phyloP scores from a whole-genome alignment of 1,140 invertebrate species.

The Drosophila aff. region DNA sequence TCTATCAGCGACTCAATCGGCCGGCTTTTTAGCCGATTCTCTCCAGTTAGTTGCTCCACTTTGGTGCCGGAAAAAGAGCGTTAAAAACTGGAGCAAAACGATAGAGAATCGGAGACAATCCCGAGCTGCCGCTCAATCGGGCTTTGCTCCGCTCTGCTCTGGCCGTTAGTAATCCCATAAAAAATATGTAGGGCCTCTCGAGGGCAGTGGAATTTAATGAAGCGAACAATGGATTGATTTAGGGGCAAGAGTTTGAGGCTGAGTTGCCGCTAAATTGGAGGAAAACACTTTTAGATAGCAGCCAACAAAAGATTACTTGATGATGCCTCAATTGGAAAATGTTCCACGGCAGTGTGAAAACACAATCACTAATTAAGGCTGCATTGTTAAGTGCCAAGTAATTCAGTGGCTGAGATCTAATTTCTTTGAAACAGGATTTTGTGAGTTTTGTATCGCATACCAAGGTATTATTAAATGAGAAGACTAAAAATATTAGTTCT shows the following conservation, averaged over 20 bases:
- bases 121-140: slow-evolving; percentile 12
- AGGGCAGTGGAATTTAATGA: slow-evolving; percentile 33
- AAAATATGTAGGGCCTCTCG: slow-evolving; percentile 13
- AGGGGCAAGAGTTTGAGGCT: slow-evolving; percentile 2
- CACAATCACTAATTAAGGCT: slow-evolving; percentile 8
- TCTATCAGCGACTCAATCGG: slow-evolving; percentile 26
- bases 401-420: neutral
- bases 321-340: slow-evolving; percentile 9
- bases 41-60: slow-evolving; percentile 42
- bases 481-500: too few relatives aligned
- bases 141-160: slow-evolving; percentile 3
- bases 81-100: slow-evolving; percentile 31
- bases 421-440: slow-evolving; percentile 1
- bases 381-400: slow-evolving; percentile 6
- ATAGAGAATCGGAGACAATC: slow-evolving; percentile 16
- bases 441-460: neutral
- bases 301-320: slow-evolving; percentile 27
- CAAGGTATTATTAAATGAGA: too few relatives aligned
- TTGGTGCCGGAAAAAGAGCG: slow-evolving; percentile 21
- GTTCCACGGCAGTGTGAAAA: neutral
- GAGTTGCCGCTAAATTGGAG: slow-evolving; percentile 16
- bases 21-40: slow-evolving; percentile 31
- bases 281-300: slow-evolving; percentile 5
- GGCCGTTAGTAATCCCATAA: slow-evolving; percentile 31
- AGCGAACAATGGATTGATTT: slow-evolving; percentile 31